Base-by-base conservation (phyloP, 2,113 vertebrate species). In the Caranx ignobilis region DNA sequence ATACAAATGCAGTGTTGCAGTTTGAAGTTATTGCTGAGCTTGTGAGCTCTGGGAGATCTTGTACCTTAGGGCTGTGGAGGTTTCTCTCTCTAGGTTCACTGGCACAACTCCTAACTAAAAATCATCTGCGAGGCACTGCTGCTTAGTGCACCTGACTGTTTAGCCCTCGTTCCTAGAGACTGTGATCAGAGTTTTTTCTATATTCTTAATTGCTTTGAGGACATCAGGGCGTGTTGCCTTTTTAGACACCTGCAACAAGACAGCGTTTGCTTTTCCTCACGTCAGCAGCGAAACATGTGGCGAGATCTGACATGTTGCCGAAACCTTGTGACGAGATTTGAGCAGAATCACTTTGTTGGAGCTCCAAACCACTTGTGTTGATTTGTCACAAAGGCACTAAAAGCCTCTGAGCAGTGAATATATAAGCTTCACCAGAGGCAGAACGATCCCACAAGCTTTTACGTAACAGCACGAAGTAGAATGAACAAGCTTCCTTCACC, bases 1-100 rank as follows among this genome's bases (percentile, higher is more conserved):
- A 84, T 79, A 84, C 57, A 83, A 79, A 92, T 85, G 83, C 75
- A 75, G 81, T 85, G 61, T 65, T 37, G 31, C 71, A 59, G 81
- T 82, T 79, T 76, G 72, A 87, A 81, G 79, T 80, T 77, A 70
- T 13, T 81, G 81, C 84, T 80, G 80, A 84, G 81, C 75, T 67
- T 43, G 57, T 83, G 79, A 82, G 80, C 87, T 71, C 65, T 60
- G 82, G 82, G 76, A 83, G 71, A 77, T 71, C 48, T 50, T 60
- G 70, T 10, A 75, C 52, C 82, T 79, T 48, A 8, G 62, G 72
- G 75, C 77, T 70, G 52, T 31, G 62, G 26, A 26, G 26, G 76
- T 81, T 73, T 74, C 79, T 79, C 71, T n/a, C 64, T 68, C 11
- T 32, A 67, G 31, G 54, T 63, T 56, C 11, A 55, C 62, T 39